Percentiles rank a stretch among this genome's conserved stretches.
phyloP scores from a whole-genome alignment of 1,140 invertebrate species.

The Leptopilina boulardi region DNA sequence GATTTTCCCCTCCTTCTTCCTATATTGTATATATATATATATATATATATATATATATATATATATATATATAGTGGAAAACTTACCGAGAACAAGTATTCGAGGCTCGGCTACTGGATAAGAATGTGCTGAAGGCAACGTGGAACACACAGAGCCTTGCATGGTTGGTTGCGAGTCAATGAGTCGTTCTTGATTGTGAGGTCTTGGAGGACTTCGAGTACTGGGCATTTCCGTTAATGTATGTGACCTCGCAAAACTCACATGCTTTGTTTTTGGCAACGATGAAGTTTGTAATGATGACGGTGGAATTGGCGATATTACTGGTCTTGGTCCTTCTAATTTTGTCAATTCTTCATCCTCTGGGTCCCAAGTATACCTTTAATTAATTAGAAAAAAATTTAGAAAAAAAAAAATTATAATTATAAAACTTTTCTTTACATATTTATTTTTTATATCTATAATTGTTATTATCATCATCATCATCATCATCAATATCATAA shows the following conservation, averaged over 20 bases:
- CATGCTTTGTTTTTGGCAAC: conserved; percentile 84
- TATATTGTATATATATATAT: too few relatives aligned
- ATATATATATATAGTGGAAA: too few relatives aligned
- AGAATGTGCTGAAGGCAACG: conserved; percentile 60
- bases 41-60: too few relatives aligned
- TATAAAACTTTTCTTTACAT: not conserved
- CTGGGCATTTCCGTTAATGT: conserved; percentile 85
- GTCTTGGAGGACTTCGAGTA: conserved; percentile 75
- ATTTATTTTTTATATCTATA: not conserved
- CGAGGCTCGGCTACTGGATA: conserved; percentile 74
- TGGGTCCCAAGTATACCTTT: conserved; percentile 83
- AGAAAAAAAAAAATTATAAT: too few relatives aligned
- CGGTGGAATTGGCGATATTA: conserved; percentile 72
- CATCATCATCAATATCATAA: not conserved
- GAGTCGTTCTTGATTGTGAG: conserved; percentile 84
- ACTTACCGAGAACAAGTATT: conserved; percentile 75
- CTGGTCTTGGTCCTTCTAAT: conserved; percentile 81
- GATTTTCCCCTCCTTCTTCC: not conserved
- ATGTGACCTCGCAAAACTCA: conserved; percentile 92
- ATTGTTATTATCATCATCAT: not conserved
- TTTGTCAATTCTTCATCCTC: conserved; percentile 84
- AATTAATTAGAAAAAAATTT: not conserved
- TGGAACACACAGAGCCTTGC: conserved; percentile 60
- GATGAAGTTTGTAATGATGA: conserved; percentile 77
- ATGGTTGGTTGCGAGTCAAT: conserved; percentile 74